Conservation (phyloP, 2,888 invertebrate genomes). For the Cynaeus angustus region DNA sequence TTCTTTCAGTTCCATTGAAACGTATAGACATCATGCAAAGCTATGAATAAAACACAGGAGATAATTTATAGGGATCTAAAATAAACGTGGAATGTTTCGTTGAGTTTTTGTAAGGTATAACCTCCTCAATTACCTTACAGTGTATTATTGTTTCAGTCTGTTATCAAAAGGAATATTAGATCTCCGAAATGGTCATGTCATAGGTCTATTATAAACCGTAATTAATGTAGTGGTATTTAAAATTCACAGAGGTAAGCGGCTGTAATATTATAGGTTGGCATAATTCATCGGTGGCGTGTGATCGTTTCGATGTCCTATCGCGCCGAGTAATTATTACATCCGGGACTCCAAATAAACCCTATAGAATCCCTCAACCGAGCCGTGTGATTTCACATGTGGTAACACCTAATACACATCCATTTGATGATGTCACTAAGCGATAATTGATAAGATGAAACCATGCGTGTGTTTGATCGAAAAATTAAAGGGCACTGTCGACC, state of each 20-base stretch:
- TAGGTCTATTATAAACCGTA: constrained; percentile 47
- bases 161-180: constrained; percentile 49
- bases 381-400: constrained; percentile 54
- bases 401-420: constrained; percentile 40
- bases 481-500: constrained; percentile 25
- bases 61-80: constrained; percentile 27
- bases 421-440: constrained; percentile 49
- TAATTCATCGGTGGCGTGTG: constrained; percentile 49
- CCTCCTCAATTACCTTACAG: constrained; percentile 35
- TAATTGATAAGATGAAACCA: constrained; percentile 43
- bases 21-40: constrained; percentile 15
- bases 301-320: constrained; percentile 49
- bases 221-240: constrained; percentile 49
- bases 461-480: constrained; percentile 46
- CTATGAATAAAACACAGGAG: constrained; percentile 22
- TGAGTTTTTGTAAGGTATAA: constrained; percentile 15
- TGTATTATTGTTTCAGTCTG: constrained; percentile 29
- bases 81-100: constrained; percentile 33
- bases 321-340: constrained; percentile 53
- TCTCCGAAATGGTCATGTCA: constrained; percentile 42
- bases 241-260: constrained; percentile 49
- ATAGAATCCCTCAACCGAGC: constrained; percentile 47
- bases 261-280: constrained; percentile 49
- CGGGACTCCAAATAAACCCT: constrained; percentile 47
- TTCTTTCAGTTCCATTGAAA: background rate